Percentiles rank a stretch among this genome's conserved stretches.
phyloP scores from a whole-genome alignment of 2,797 vertebrate genomes.

The Pogoniulus pusillus region DNA sequence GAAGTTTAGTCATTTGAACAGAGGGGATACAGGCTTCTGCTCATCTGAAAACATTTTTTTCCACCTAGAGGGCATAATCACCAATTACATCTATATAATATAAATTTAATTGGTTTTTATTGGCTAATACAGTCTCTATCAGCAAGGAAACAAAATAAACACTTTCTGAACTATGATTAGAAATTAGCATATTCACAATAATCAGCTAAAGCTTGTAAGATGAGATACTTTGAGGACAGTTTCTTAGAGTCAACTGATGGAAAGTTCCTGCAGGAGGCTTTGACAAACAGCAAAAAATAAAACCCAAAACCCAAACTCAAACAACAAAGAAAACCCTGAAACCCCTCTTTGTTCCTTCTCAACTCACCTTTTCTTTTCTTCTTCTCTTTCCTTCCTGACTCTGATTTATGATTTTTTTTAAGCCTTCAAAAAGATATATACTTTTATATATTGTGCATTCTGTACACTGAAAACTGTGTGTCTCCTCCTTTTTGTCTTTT shows the following conservation, averaged over 20 bases:
- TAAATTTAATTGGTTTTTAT: slow-evolving; percentile 57
- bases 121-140: background rate
- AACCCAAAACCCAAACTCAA: background rate
- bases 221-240: background rate
- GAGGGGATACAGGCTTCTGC: background rate
- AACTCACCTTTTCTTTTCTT: slow-evolving; percentile 45
- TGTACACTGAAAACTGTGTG: background rate
- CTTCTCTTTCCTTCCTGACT: background rate
- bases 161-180: background rate
- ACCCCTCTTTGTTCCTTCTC: background rate
- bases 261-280: background rate
- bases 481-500: background rate
- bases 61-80: slow-evolving; percentile 56
- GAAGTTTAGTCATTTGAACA: background rate
- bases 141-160: background rate
- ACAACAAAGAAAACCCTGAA: slow-evolving; percentile 47
- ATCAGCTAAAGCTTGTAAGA: background rate
- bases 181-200: background rate
- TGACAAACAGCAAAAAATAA: background rate
- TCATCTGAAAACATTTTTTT: slow-evolving; percentile 36
- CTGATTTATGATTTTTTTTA: slow-evolving; percentile 21
- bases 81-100: slow-evolving; percentile 35
- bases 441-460: background rate
- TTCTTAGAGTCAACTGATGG: background rate
- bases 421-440: slow-evolving; percentile 1